Evolutionary conservation across 2,797 vertebrate species (phyloP), one percentile per base, ranked within the genome.

Genomic region (Potorous gilbertii): DNA sequence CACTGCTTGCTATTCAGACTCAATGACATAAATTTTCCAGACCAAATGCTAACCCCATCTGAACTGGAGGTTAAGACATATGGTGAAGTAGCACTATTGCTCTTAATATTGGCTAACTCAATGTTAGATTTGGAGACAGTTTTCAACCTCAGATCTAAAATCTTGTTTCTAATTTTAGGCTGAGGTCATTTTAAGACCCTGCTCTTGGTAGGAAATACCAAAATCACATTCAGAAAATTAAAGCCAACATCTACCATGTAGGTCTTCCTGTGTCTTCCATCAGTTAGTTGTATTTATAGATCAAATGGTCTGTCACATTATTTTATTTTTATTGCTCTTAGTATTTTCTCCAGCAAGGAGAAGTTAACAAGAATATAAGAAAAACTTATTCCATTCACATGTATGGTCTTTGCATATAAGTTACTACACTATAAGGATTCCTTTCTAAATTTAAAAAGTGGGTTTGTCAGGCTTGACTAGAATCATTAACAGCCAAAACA

Each of bases 11-110:
- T 9, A 5, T 56, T 40, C 91, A 74, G 66, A 91, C 31, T 13
- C 18, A 28, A 56, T 50, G 10, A 90, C 56, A 5, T 46, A 55
- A 95, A 50, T 16, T 94, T 94, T 94, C 54, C 89, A 96, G 93
- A 94, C 13, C 46, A 90, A 11, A 59, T 0, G 74, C 40, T 81
- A 81, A 81, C 21, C 74, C 74, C 74, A 50, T 27, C 40, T 87
- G 21, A 87, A 50, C 12, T 87, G 9, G 74, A 5, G 21, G 21
- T 50, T 87, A 50, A 50, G 40, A 46, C 12, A 50, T 5, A 27
- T 28, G 21, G 93, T 59, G 74, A 93, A 92, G 95, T 0, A 1
- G 56, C 9, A 50, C 54, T 28, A 34, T 29, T 54, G 40, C 0
- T 24, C 62, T 56, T 50, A 59, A 54, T 3, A 91, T 40, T 5